A percentile compares a stretch with the other conserved stretches of the same genome.
Conservation (phyloP, 2,888 invertebrate species). For the Hydrotaea cyrtoneurina region DNA sequence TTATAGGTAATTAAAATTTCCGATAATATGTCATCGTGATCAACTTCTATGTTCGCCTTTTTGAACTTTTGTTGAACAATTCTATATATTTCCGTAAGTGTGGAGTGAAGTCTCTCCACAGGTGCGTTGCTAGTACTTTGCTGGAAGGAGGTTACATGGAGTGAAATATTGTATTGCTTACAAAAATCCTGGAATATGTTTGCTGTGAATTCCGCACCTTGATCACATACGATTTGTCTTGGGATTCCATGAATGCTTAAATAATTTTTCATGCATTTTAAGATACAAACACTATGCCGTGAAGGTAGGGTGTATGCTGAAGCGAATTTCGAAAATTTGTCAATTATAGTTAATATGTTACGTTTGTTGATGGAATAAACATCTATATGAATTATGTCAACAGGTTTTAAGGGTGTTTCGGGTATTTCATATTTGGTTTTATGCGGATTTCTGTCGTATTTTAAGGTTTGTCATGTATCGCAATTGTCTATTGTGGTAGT, state of each 20-base stretch:
- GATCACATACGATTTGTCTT: slow-evolving; percentile 59
- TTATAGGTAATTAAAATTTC: slow-evolving; percentile 53
- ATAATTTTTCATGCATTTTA: slow-evolving; percentile 56
- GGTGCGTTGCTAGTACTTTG: slow-evolving; percentile 53
- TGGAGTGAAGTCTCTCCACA: slow-evolving; percentile 52
- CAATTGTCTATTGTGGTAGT: too few species aligned
- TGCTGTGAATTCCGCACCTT: slow-evolving; percentile 50
- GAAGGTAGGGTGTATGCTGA: slow-evolving; percentile 51
- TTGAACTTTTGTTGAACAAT: slow-evolving; percentile 48
- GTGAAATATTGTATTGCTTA: slow-evolving; percentile 42
- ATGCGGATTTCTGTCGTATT: slow-evolving; percentile 64
- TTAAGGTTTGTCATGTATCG: slow-evolving; percentile 54
- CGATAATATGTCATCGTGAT: slow-evolving; percentile 46
- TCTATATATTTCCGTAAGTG: slow-evolving; percentile 59
- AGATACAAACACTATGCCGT: slow-evolving; percentile 60
- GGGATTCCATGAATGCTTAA: slow-evolving; percentile 56
- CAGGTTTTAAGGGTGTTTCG: slow-evolving; percentile 56
- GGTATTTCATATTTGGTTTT: slow-evolving; percentile 58
- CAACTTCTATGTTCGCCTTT: slow-evolving; percentile 10
- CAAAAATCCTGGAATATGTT: slow-evolving; percentile 60
- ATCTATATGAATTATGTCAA: slow-evolving; percentile 65
- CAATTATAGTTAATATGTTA: slow-evolving; percentile 56
- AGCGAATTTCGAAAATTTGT: slow-evolving; percentile 63
- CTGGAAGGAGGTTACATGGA: slow-evolving; percentile 59
- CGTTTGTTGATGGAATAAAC: slow-evolving; percentile 62